Evolutionary conservation across 2,797 vertebrate species (phyloP), one percentile per base, ranked within the genome.

Genomic region (Limnodromus scolopaceus): DNA sequence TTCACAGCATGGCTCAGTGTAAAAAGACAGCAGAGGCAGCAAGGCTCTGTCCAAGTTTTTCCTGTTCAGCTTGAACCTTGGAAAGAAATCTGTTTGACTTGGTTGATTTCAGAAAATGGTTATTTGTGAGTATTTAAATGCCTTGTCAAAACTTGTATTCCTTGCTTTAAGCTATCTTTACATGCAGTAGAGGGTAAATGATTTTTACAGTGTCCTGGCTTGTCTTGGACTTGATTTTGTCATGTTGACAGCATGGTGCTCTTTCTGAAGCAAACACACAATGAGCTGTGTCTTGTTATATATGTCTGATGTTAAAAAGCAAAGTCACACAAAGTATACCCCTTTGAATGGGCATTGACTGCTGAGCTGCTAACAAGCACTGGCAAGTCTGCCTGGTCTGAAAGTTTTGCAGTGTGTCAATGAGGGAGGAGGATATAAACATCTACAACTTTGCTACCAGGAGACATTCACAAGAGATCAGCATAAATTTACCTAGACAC

Each of bases 141-240:
- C 11, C 76, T 90, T 88, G 78, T 97, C 94, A 97, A 84, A 97
- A 96, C 60, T 38, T 63, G 24, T 78, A 84, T 91, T 83, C 30
- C 58, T 96, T 69, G 11, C n/a, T 93, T 96, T 97, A 84, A 87
- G 34, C 9, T 94, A 89, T 92, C 78, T 95, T 96, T 90, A 90
- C 78, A 83, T 43, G 20, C 57, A 81, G 55, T 61, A 86, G 64
- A 96, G 68, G 76, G 85, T 97, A 97, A 98, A 89, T 83, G 43
- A 90, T 95, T 97, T 97, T 91, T 97, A 79, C 92, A 87, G 83
- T 94, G 78, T 82, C 76, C 49, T 95, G 92, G 71, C 45, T 88
- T 95, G 79, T 63, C 77, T 93, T 82, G 78, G 94, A 94, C 86
- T 97, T 97, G 94, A 97, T 97, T 97, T 95, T 97, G 92, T 96